Conservation (phyloP, 2,113 vertebrate species). For the Orthonyx spaldingii region DNA sequence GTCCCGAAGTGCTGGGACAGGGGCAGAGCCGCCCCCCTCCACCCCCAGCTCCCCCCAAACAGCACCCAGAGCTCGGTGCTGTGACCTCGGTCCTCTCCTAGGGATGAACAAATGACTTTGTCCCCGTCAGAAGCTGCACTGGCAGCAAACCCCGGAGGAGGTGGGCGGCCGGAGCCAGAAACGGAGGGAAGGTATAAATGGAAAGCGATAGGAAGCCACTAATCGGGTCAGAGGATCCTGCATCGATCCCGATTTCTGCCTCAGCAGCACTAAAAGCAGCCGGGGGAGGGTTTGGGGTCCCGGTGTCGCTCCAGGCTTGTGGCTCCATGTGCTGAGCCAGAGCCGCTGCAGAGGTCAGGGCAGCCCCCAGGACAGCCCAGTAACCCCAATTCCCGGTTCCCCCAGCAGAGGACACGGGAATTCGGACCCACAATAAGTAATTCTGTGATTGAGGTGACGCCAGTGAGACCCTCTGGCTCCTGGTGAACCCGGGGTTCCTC, state of each 20-base stretch:
- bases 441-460: background rate
- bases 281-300: background rate
- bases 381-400: accelerated
- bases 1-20: background rate
- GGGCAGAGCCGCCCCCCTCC: background rate
- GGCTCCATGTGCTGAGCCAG: background rate
- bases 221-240: background rate
- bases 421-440: background rate
- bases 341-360: background rate
- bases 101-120: background rate
- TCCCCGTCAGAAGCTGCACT: background rate
- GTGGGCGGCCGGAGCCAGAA: background rate
- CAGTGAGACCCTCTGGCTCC: background rate
- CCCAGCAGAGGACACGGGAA: accelerated
- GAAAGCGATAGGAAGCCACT: background rate
- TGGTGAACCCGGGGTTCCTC: accelerated
- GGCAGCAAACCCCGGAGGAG: conserved; percentile 1
- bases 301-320: accelerated
- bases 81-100: background rate
- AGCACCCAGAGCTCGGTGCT: background rate
- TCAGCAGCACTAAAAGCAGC: background rate
- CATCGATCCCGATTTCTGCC: background rate
- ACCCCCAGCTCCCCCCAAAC: accelerated
- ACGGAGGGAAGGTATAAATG: background rate
- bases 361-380: background rate